Percentiles rank a stretch among this genome's conserved stretches.
Conservation (phyloP, 2,113 vertebrate species). For the Halcyon senegalensis region DNA sequence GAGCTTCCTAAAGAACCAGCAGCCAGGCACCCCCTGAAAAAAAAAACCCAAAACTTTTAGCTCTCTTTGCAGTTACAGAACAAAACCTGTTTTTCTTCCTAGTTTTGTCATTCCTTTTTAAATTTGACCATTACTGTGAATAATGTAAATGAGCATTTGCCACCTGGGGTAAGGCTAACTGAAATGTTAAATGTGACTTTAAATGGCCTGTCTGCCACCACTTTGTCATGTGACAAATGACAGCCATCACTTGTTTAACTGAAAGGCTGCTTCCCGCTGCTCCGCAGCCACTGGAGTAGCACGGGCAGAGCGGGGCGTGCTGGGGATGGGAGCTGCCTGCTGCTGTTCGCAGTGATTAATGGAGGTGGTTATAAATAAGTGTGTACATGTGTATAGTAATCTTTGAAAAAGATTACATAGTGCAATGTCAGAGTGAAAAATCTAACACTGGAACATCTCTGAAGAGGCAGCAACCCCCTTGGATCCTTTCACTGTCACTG, state of each 20-base stretch:
- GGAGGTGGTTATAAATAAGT: neutral
- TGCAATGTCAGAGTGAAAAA: neutral
- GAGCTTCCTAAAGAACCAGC: neutral
- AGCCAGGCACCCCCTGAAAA: neutral
- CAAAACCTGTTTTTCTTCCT: neutral
- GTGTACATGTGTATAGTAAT: neutral
- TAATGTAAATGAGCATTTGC: constrained; percentile 21
- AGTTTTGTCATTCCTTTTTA: neutral
- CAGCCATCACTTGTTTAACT: neutral
- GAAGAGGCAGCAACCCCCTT: neutral
- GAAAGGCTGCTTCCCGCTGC: neutral
- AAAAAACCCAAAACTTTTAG: neutral
- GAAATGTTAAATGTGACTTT: constrained; percentile 56
- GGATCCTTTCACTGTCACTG: neutral
- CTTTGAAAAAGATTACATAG: neutral
- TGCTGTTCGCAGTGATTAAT: neutral
- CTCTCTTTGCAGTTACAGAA: neutral
- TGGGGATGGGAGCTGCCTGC: neutral
- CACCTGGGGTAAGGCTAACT: constrained; percentile 30
- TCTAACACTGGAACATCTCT: neutral
- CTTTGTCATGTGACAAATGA: neutral
- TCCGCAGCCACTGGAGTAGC: neutral
- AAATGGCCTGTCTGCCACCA: neutral
- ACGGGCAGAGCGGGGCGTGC: neutral
- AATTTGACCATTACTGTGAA: neutral